Conservation (phyloP, 2,888 invertebrate genomes). For the Apomyelois bistriatella region DNA sequence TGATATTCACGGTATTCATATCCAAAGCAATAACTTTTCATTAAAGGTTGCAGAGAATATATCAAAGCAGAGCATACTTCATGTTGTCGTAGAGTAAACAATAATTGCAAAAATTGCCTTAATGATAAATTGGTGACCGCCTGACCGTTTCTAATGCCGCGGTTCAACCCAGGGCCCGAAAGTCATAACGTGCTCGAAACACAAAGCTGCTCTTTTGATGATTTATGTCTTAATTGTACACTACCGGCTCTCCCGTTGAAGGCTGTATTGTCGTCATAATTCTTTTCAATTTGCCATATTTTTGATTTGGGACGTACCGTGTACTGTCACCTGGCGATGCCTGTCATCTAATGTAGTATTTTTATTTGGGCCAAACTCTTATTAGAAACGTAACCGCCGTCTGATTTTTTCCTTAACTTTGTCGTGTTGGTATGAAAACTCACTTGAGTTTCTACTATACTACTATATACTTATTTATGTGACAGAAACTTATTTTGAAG, state of each 20-base stretch:
- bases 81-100: constrained; percentile 46
- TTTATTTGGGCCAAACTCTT: neutral
- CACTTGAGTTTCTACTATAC: too few relatives aligned
- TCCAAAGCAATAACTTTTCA: constrained; percentile 6
- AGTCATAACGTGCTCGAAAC: constrained; percentile 74
- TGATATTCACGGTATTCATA: constrained; percentile 9
- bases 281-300: constrained; percentile 43
- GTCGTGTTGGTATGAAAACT: too few relatives aligned
- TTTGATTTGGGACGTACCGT: constrained; percentile 29
- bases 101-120: constrained; percentile 78
- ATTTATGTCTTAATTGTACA: constrained; percentile 75
- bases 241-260: constrained; percentile 54
- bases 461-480: too few relatives aligned
- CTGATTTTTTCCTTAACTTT: too few relatives aligned
- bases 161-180: constrained; percentile 57
- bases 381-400: neutral
- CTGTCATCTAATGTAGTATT: constrained; percentile 7
- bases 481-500: too few relatives aligned
- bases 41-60: neutral
- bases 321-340: constrained; percentile 25
- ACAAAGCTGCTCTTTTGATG: constrained; percentile 68
- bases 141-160: constrained; percentile 74
- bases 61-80: constrained; percentile 52
- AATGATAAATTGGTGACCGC: constrained; percentile 79
- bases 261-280: constrained; percentile 57